phyloP scores from a whole-genome alignment of 2,888 invertebrate genomes.

The Lycophotia porphyrea region DNA sequence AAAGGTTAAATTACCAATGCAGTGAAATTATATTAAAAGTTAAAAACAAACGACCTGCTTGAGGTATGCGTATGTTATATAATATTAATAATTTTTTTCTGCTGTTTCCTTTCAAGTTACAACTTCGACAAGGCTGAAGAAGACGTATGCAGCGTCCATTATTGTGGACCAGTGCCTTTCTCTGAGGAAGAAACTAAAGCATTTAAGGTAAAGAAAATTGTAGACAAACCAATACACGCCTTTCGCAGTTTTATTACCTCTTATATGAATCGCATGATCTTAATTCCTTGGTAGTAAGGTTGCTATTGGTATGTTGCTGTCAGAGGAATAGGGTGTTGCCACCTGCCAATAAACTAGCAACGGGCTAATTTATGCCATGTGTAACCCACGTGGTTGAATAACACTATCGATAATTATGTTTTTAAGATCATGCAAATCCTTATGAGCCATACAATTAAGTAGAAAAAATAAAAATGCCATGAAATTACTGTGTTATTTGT shows the following conservation, averaged over 20 bases:
- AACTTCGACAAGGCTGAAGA: slow-evolving; percentile 5
- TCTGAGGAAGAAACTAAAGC: slow-evolving; percentile 61
- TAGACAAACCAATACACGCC: neutral
- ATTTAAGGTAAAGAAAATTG: slow-evolving; percentile 46
- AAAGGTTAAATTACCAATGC: too few species aligned
- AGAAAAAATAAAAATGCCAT: too few species aligned
- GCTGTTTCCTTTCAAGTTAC: neutral
- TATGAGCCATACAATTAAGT: too few species aligned
- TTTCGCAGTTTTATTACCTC: neutral
- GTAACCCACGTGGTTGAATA: neutral
- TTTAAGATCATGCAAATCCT: too few species aligned
- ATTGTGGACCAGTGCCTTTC: slow-evolving; percentile 52
- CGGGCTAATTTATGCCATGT: neutral
- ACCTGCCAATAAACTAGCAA: neutral
- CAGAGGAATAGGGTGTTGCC: neutral
- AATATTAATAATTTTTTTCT: neutral
- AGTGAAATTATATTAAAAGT: too few species aligned
- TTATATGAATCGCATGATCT: neutral
- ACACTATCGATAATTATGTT: neutral
- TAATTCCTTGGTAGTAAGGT: neutral
- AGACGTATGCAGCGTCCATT: slow-evolving; percentile 21
- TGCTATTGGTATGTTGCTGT: neutral
- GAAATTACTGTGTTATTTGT: neutral
- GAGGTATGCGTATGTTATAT: neutral
- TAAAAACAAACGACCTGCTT: neutral